phyloP scores from a whole-genome alignment of 2,888 invertebrate genomes.

The Chymomyza caudatula region DNA sequence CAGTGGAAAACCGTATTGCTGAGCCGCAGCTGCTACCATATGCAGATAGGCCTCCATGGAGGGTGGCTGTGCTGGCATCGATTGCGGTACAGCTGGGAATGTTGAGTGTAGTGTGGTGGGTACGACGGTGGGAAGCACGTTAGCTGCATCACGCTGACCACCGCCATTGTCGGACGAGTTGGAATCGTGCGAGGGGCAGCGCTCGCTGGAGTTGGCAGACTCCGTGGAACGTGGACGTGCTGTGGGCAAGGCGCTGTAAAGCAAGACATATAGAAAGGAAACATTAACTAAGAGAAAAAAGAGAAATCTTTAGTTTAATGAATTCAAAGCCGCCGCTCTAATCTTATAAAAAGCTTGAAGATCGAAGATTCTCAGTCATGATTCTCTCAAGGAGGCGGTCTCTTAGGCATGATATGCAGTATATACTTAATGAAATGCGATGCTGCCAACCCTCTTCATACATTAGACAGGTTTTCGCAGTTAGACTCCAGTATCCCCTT shows the following conservation, averaged over 20 bases:
- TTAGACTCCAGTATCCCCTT: background rate
- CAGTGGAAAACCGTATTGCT: slow-evolving; percentile 86
- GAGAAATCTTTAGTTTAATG: no score
- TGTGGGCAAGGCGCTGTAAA: slow-evolving; percentile 75
- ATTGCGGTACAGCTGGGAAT: slow-evolving; percentile 79
- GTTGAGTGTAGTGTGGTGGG: slow-evolving; percentile 60
- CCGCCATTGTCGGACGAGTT: slow-evolving; percentile 80
- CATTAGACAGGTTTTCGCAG: no score
- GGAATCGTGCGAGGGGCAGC: slow-evolving; percentile 88
- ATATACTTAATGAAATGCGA: no score
- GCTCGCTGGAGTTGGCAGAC: slow-evolving; percentile 80
- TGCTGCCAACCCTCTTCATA: no score
- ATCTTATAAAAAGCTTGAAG: no score
- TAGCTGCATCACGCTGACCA: slow-evolving; percentile 32
- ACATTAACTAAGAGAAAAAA: background rate
- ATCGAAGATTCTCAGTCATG: no score
- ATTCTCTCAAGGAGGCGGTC: no score
- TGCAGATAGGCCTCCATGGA: slow-evolving; percentile 91
- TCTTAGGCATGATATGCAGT: no score
- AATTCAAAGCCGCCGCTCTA: no score
- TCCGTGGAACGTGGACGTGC: slow-evolving; percentile 76
- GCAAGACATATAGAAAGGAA: background rate
- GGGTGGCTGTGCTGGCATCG: slow-evolving; percentile 83
- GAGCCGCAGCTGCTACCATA: slow-evolving; percentile 84
- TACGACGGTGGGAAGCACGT: slow-evolving; percentile 41